These are phyloP conservation scores for Brachirus orientalis DNA, from an alignment of 2,113 vertebrate genomes.

Conservation along the genomic window DNA sequence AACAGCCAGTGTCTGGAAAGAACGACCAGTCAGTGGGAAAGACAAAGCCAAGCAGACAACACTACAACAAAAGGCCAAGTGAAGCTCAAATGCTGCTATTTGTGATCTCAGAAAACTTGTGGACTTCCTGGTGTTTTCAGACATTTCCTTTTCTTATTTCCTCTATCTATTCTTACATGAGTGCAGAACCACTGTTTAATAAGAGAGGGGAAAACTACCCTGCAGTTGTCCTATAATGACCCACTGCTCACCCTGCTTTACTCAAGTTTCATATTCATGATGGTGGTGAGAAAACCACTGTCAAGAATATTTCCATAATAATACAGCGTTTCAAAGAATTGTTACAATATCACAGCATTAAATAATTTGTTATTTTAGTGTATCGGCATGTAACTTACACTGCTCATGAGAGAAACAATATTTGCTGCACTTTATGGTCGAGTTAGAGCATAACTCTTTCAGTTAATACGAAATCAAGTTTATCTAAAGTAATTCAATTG, in stretches of 20 bases:
- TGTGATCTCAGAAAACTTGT: slow-evolving; percentile 19
- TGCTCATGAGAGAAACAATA: no score
- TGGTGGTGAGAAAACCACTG: no score
- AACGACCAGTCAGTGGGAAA: slow-evolving; percentile 32
- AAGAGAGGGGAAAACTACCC: background rate
- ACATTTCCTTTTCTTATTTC: background rate
- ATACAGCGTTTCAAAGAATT: no score
- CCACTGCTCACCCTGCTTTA: slow-evolving; percentile 36
- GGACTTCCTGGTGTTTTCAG: background rate
- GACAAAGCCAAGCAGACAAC: slow-evolving; percentile 19
- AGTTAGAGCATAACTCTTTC: no score
- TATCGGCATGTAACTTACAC: no score
- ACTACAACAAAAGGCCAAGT: slow-evolving; percentile 26
- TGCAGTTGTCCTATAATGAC: slow-evolving; percentile 11
- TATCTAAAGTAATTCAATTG: background rate
- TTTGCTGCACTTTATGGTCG: no score
- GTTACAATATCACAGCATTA: no score
- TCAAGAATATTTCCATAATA: no score
- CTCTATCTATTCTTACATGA: background rate
- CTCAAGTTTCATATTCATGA: slow-evolving; percentile 4
- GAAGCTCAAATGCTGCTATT: slow-evolving; percentile 29
- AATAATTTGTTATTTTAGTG: no score
- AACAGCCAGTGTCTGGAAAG: slow-evolving; percentile 31
- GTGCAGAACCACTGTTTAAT: slow-evolving; percentile 7
- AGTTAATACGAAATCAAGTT: no score